A percentile compares a stretch with the other conserved stretches of the same genome.
phyloP scores from a whole-genome alignment of 2,888 invertebrate species.

The Epistrophe eligans region DNA sequence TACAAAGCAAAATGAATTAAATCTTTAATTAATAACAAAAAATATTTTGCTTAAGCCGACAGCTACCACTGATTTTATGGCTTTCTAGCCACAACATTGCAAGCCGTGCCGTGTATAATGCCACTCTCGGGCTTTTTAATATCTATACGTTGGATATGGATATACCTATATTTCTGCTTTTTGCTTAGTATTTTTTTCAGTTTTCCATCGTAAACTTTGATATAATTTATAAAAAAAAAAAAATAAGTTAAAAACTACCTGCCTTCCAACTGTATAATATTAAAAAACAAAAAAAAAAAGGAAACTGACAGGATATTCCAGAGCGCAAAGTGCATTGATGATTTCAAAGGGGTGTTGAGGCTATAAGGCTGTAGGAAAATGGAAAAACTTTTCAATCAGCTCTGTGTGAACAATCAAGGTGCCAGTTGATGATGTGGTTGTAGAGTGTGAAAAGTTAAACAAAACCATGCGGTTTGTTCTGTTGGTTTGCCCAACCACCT shows the following conservation, averaged over 20 bases:
- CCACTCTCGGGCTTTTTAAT: too few relatives aligned
- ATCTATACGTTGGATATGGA: too few relatives aligned
- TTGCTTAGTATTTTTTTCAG: background rate
- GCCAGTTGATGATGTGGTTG: constrained; percentile 43
- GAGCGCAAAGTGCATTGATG: constrained; percentile 18
- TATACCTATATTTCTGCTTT: background rate
- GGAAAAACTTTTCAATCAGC: constrained; percentile 39
- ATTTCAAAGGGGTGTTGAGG: constrained; percentile 22
- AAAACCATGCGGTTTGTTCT: constrained; percentile 35
- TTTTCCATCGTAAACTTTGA: constrained; percentile 13
- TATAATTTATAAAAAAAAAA: constrained; percentile 24
- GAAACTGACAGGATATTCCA: constrained; percentile 16
- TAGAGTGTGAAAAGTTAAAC: constrained; percentile 35
- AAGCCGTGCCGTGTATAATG: too few relatives aligned
- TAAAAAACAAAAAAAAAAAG: background rate
- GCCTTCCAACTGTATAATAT: background rate
- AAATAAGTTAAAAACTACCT: background rate
- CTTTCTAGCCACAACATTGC: too few relatives aligned
- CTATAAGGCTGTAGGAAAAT: constrained; percentile 6
- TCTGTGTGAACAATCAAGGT: constrained; percentile 30
- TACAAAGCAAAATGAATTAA: too few relatives aligned
- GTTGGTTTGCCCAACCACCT: constrained; percentile 7
- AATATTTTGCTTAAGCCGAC: too few relatives aligned
- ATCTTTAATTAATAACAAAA: too few relatives aligned
- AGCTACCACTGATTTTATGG: too few relatives aligned